Evolutionary conservation across 2,888 invertebrate genomes (phyloP), one percentile per base, ranked within the genome.

Genomic region (Netelia virgata): DNA sequence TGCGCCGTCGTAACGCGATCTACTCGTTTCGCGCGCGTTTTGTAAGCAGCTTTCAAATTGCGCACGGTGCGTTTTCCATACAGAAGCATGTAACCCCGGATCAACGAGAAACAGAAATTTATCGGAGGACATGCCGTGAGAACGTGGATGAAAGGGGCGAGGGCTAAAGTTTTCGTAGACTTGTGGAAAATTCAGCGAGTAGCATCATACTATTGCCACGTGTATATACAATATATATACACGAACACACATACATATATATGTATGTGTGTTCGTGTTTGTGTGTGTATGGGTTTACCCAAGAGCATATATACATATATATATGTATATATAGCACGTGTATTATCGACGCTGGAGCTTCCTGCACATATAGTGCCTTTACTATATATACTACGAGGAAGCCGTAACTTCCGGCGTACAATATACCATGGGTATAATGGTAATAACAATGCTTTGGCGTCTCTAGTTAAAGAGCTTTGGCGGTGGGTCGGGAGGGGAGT

Each of bases 381-480:
- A 59, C 59, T 74, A 72, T 75, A 59, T 36, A 36, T 36, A 36
- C 36, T 8, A 20, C 14, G 77, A 28, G 66, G 57, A 63, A 80
- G 57, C 50, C 72, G 59, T 75, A 75, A 83, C 75, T 83, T 74
- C 70, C 64, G 47, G 63, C 36, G n/a, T 53, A 43, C n/a, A 43
- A 61, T 73, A 77, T 78, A 61, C 50, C 47, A 18, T 16, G 16
- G 14, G 43, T 50, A 64, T 57, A 64, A 70, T 75, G 70, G 75
- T 79, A 79, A 83, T 75, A 75, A 83, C 70, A 59, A 79, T 75
- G 59, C 79, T 70, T 59, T 36, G 41, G 11, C 16, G 53, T 72
- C 47, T 72, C 16, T 66, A 16, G 57, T 61, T 75, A 53, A 80
- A 80, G 75, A 75, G 59, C 68, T 53, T 61, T 59, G 36, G 18